phyloP scores from a whole-genome alignment of 1,140 invertebrate genomes.

The Lethrus apterus region DNA sequence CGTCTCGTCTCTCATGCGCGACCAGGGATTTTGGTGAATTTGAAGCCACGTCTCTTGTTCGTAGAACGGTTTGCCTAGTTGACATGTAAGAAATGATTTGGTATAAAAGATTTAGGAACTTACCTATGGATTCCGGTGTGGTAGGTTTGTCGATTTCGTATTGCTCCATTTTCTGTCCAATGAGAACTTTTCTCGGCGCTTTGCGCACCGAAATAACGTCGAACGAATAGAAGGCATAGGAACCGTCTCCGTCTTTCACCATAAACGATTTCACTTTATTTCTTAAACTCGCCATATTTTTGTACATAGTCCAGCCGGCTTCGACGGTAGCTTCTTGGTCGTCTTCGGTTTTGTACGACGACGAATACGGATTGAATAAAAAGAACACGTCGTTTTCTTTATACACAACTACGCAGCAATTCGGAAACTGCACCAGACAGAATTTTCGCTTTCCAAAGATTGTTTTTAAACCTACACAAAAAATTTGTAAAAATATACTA shows the following conservation, averaged over 20 bases:
- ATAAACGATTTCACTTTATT: constrained; percentile 29
- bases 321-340: constrained; percentile 20
- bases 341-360: constrained; percentile 27
- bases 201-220: constrained; percentile 46
- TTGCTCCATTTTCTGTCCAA: constrained; percentile 37
- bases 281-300: constrained; percentile 22
- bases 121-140: constrained; percentile 23
- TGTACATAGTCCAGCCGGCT: constrained; percentile 30
- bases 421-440: constrained; percentile 47
- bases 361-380: constrained; percentile 50
- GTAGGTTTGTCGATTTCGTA: constrained; percentile 3
- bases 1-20: constrained; percentile 23
- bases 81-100: too few species aligned
- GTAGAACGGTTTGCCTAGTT: constrained; percentile 32
- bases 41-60: constrained; percentile 35
- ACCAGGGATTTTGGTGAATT: constrained; percentile 36
- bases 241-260: constrained; percentile 15
- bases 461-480: constrained; percentile 34
- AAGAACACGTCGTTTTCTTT: constrained; percentile 47
- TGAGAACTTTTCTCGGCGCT: constrained; percentile 42
- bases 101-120: neutral
- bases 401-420: constrained; percentile 47
- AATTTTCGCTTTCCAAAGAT: constrained; percentile 40
- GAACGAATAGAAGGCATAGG: constrained; percentile 44
- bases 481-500: too few species aligned